Evolutionary conservation across 2,113 vertebrate genomes (phyloP).

Genomic region (Sceloporus undulatus): DNA sequence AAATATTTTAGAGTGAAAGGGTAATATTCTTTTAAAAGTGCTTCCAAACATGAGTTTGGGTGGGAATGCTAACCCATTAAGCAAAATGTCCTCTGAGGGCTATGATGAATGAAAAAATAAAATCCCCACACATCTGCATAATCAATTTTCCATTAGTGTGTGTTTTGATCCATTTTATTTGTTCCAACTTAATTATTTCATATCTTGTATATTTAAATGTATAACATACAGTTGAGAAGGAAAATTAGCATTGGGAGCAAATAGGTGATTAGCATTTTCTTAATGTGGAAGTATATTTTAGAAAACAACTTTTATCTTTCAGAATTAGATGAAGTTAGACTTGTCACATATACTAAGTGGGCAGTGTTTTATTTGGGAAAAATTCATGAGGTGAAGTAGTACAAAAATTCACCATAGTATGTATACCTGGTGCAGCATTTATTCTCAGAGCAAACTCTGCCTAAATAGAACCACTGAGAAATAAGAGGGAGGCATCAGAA

Average conservation of each 20-base stretch:
- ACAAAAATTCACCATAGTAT: neutral
- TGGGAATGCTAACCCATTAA: slow-evolving; percentile 75
- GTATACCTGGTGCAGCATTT: neutral
- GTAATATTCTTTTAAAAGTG: slow-evolving; percentile 68
- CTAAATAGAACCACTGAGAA: neutral
- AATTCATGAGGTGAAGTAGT: neutral
- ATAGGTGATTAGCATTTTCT: slow-evolving; percentile 73
- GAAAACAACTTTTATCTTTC: slow-evolving; percentile 44
- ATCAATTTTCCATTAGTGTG: slow-evolving; percentile 70
- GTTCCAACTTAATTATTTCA: slow-evolving; percentile 68
- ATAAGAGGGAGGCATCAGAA: neutral
- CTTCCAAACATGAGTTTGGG: slow-evolving; percentile 64
- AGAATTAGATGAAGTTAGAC: slow-evolving; percentile 17
- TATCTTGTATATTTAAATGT: slow-evolving; percentile 73
- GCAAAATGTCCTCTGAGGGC: slow-evolving; percentile 67
- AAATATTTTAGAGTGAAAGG: slow-evolving; percentile 52
- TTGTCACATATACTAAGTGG: slow-evolving; percentile 39
- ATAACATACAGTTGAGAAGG: slow-evolving; percentile 51
- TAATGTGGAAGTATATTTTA: slow-evolving; percentile 56
- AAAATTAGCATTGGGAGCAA: slow-evolving; percentile 56
- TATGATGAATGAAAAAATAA: slow-evolving; percentile 60
- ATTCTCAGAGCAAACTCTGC: neutral
- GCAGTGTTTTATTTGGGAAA: slow-evolving; percentile 4
- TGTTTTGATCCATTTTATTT: slow-evolving; percentile 68
- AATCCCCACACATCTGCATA: slow-evolving; percentile 67